Percentiles rank a stretch among this genome's conserved stretches.
These are phyloP conservation scores for Sesia apiformis DNA, from an alignment of 2,888 invertebrate species.

Conservation along the genomic window DNA sequence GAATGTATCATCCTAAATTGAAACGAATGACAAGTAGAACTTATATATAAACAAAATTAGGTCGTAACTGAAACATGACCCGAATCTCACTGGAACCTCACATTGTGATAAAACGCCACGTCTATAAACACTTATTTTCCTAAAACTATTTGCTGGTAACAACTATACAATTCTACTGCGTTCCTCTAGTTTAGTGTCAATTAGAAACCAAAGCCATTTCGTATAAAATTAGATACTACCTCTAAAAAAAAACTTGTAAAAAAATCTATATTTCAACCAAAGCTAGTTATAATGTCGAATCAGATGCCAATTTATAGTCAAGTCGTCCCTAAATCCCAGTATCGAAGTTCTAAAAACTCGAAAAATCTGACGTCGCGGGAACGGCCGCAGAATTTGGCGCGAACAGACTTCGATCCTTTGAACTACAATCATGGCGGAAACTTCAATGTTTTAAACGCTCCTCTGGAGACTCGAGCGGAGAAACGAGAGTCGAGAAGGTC, in stretches of 20 bases:
- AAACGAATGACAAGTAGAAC: too few relatives aligned
- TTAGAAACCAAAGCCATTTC: constrained; percentile 54
- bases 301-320: constrained; percentile 69
- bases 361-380: constrained; percentile 26
- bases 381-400: constrained; percentile 32
- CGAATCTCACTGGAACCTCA: constrained; percentile 4
- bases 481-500: constrained; percentile 36
- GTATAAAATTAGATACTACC: constrained; percentile 15
- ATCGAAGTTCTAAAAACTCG: constrained; percentile 28
- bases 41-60: not conserved
- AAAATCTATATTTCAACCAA: constrained; percentile 40
- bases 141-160: not conserved
- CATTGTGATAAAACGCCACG: constrained; percentile 5
- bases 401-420: constrained; percentile 78
- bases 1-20: too few relatives aligned
- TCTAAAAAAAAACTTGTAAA: constrained; percentile 18
- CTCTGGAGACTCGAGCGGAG: constrained; percentile 38
- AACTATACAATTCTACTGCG: constrained; percentile 19
- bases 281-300: constrained; percentile 66
- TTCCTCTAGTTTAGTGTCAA: constrained; percentile 62
- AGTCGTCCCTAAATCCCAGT: constrained; percentile 62
- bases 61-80: constrained; percentile 2
- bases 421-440: constrained; percentile 75
- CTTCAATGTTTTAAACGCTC: constrained; percentile 36
- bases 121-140: constrained; percentile 5